These are phyloP conservation scores for Ptychobarbus kaznakovi DNA, from an alignment of 2,797 vertebrate species.

Conservation along the genomic window DNA sequence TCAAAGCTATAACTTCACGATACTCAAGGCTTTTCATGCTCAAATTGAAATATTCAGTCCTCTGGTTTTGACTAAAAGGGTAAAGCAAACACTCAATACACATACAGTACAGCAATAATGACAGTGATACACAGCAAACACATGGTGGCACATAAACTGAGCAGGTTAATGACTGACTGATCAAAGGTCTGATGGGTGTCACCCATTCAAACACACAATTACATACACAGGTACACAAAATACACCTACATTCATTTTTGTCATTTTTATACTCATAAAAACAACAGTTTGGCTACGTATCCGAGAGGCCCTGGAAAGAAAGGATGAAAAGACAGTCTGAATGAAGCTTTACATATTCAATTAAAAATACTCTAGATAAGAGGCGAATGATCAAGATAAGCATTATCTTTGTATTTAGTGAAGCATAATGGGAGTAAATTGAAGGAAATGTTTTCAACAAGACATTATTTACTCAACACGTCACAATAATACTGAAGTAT, in stretches of 20 bases:
- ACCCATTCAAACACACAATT: constrained; percentile 32
- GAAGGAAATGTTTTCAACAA: not conserved
- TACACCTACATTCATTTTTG: constrained; percentile 16
- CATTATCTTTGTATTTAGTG: not conserved
- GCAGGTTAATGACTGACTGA: constrained; percentile 70
- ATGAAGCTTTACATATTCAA: not conserved
- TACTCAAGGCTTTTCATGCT: not conserved
- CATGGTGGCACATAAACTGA: constrained; percentile 7
- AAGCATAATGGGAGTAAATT: not conserved
- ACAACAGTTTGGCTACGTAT: too few relatives aligned
- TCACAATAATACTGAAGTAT: not conserved
- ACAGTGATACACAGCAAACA: constrained; percentile 22
- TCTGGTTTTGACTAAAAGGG: not conserved
- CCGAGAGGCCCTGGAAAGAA: not conserved
- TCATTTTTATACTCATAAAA: not conserved
- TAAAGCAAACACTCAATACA: not conserved
- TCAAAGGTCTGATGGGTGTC: constrained; percentile 60
- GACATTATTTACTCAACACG: not conserved
- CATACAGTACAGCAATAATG: not conserved
- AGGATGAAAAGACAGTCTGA: not conserved
- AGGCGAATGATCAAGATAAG: not conserved
- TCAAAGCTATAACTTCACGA: not conserved
- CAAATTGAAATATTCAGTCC: not conserved
- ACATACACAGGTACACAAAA: constrained; percentile 14
- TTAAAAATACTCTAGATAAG: not conserved